Base-by-base conservation (phyloP, 2,113 vertebrate species). In the Dolichotis patagonum region DNA sequence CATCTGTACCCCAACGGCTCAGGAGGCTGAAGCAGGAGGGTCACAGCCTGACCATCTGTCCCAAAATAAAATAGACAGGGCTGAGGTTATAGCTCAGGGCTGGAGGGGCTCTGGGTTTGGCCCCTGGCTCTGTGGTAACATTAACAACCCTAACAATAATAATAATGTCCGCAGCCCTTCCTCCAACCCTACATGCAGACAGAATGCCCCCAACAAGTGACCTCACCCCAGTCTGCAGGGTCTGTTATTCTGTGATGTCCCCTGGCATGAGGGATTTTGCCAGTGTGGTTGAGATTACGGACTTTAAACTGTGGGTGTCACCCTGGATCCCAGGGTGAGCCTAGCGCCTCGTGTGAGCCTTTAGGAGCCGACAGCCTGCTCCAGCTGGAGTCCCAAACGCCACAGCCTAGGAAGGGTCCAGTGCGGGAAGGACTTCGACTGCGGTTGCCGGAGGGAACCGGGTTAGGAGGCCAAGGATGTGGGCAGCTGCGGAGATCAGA, bases 311-410 rank as follows among this genome's bases (percentile, higher is more conserved):
- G 26, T 28, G 20, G 12, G 65, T 41, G 30, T 22, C 28, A 41
- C 28, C 56, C n/a, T 20, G 5, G 22, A 12, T 30, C 1, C 0
- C 1, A 49, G 0, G 67, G 4, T 16, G 35, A 67, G 41, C 52
- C 69, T 54, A 49, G 26, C 4, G 7, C 35, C 28, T 17, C 30
- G 16, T 9, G 5, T 0, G 17, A 38, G 30, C n/a, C n/a, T 32
- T 77, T 24, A 13, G 20, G 30, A 46, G 28, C 87, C 26, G 1
- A 90, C 56, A 22, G 7, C 4, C 16, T 20, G 67, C 32, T 38
- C 49, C 24, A 30, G 35, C 54, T n/a, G 1, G 20, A 38, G 65
- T 26, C 26, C 60, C 2, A 35, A 71, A 69, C 0, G 7, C 9
- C 4, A 38, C 58, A 9, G 4, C 43, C 11, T 22, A 75, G 56